Base-by-base conservation (phyloP, 1,140 invertebrate species). In the Drosophila kurseongensis region DNA sequence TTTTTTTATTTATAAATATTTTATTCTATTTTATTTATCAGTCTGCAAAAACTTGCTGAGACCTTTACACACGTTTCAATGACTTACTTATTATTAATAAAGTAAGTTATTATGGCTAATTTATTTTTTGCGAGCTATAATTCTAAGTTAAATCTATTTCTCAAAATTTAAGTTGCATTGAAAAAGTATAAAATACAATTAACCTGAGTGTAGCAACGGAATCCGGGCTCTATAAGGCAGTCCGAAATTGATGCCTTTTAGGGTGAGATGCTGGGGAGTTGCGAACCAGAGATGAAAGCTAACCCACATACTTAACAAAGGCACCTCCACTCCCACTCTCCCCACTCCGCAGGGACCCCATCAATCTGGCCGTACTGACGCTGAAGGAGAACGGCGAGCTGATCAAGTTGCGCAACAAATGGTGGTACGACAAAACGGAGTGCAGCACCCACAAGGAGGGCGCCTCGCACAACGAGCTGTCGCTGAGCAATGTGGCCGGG, bases 401-500 rank as follows among this genome's bases (percentile, higher is more conserved):
- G 79, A 95, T 96, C 36, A 97, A 98, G 92, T 92, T 99, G 44
- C 96, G 97, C 92, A 97, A 97, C 90, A 97, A 97, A 93, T 99
- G 98, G 98, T 97, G 97, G 97, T 97, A 96, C 92, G 97, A 98
- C 76, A 93, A 96, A 75, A 95, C 95, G 13, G 96, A 98, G 92
- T 98, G 97, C 92, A 94, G 94, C 69, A 76, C 83, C 50, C 94
- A 95, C 82, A 93, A 94, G 41, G 95, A 96, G 84, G 96, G 95
- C 80, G 94, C 96, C 4, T 95, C 95, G 16, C 95, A 97, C 76
- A 98, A 97, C 92, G 97, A 98, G 78, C 94, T 99, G 75, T 98
- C 98, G 41, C 93, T 99, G 38, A 98, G 97, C 91, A 99, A 99
- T 94, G 98, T 99, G 3, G 98, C 98, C 13, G 99, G 99, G 12